Percentiles rank a stretch among this genome's conserved stretches.
These are phyloP conservation scores for Drosophila siamana DNA, from an alignment of 2,888 invertebrate species.

Conservation along the genomic window DNA sequence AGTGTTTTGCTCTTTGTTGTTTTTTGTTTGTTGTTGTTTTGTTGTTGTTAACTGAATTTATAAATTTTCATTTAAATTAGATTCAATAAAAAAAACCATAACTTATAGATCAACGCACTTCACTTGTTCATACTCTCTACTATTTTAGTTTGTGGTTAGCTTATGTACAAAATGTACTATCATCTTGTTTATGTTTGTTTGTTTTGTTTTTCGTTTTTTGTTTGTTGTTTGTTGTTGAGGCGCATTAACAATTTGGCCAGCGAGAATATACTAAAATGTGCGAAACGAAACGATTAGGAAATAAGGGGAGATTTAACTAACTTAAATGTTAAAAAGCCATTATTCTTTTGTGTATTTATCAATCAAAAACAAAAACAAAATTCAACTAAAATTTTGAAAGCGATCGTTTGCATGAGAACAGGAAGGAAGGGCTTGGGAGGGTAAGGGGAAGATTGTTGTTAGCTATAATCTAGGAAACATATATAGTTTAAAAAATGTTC, in stretches of 20 bases:
- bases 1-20: slow-evolving; percentile 30
- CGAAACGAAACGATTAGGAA: slow-evolving; percentile 40
- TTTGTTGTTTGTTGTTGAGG: slow-evolving; percentile 27
- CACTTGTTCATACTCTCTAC: slow-evolving; percentile 7
- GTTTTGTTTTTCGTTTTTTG: slow-evolving; percentile 1
- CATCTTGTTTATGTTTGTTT: slow-evolving; percentile 16
- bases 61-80: slow-evolving; percentile 54
- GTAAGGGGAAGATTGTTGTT: background rate
- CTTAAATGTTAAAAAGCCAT: slow-evolving; percentile 75
- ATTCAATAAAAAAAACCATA: slow-evolving; percentile 51
- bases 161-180: slow-evolving; percentile 13
- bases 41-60: slow-evolving; percentile 39
- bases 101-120: slow-evolving; percentile 41
- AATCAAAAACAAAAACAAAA: slow-evolving; percentile 62
- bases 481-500: slow-evolving; percentile 29
- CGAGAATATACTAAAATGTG: slow-evolving; percentile 37
- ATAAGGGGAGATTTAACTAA: slow-evolving; percentile 64
- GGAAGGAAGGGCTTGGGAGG: background rate
- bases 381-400: slow-evolving; percentile 66
- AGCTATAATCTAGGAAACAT: slow-evolving; percentile 42
- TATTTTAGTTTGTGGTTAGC: slow-evolving; percentile 1
- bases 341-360: slow-evolving; percentile 24
- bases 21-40: slow-evolving; percentile 25
- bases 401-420: background rate
- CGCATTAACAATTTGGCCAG: slow-evolving; percentile 52